Conservation (phyloP, 2,113 vertebrate species). For the Onychostruthus taczanowskii region DNA sequence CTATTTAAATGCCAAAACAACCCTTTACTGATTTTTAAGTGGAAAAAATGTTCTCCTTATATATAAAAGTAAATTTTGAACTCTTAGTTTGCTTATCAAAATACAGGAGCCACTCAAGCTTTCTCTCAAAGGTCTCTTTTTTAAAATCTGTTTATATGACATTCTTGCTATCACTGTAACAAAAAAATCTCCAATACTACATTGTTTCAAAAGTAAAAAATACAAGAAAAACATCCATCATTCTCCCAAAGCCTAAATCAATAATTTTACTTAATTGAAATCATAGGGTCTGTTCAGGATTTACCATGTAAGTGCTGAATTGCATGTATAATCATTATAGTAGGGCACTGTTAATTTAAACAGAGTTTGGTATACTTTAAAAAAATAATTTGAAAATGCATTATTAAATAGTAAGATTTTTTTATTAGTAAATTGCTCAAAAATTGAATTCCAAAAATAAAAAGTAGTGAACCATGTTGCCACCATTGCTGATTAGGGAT, state of each 20-base stretch:
- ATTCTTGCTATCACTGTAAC: not conserved
- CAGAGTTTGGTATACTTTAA: not conserved
- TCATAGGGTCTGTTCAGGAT: not conserved
- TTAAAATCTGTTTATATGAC: not conserved
- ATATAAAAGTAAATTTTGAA: constrained; percentile 22
- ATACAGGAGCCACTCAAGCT: not conserved
- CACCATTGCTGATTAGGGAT: not conserved
- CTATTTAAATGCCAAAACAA: constrained; percentile 21
- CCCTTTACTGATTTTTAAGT: not conserved
- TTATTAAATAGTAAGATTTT: not conserved
- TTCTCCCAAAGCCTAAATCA: not conserved
- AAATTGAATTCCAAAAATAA: not conserved
- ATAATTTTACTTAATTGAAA: not conserved
- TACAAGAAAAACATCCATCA: not conserved
- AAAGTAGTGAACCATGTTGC: not conserved
- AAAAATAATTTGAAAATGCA: not conserved
- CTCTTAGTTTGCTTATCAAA: not conserved
- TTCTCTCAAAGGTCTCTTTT: not conserved
- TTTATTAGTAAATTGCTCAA: not conserved
- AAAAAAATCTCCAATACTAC: not conserved
- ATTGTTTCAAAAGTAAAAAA: not conserved
- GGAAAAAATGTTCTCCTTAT: not conserved
- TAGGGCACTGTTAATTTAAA: not conserved
- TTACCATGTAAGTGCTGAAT: not conserved
- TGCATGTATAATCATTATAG: not conserved